Base-by-base conservation (phyloP, 2,888 invertebrate genomes). In the Sphaeridia pumilis region DNA sequence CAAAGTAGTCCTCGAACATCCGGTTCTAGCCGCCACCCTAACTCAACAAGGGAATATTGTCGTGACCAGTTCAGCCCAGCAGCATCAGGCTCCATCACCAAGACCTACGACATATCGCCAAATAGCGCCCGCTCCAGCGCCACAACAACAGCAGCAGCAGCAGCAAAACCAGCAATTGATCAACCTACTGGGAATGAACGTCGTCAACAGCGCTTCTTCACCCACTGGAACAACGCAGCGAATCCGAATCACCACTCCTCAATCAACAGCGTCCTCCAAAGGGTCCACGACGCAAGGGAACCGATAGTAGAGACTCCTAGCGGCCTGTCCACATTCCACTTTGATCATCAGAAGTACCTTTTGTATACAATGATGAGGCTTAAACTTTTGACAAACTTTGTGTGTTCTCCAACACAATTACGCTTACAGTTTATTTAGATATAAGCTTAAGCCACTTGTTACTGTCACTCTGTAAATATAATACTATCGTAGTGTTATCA, bases 101-200 rank as follows among this genome's bases (percentile, higher is more conserved):
- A 12, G 55, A 47, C 49, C 48, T 12, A 55, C 58, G 17, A 55
- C 55, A 10, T 64, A 59, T 38, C 35, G 64, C 52, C 64, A 64
- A 59, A 64, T 64, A 34, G 63, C 63, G 34, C 63, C 63, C 2
- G 61, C 63, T 3, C 61, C 63, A 21, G 53, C 57, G 17, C 56
- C 60, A 7, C 31, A 24, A 43, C 50, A 27, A 55, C 31, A 3
- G 34, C 55, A 53, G 34, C 44, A 31, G 31, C 45, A 43, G n/a
- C 50, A 51, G 14, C 44, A 55, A 38, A 54, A 51, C 3, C 58
- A 58, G 28, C 61, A 61, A 46, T 52, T 61, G 27, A 61, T 61
- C 28, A 61, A 61, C 49, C 27, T 61, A n/a, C 38, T 61, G 24
- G 56, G 59, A 4, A 34, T 59, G 28, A 55, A 58, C 4, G 34